phyloP scores from a whole-genome alignment of 2,888 invertebrate species.

The Hemistola chrysoprasaria region DNA sequence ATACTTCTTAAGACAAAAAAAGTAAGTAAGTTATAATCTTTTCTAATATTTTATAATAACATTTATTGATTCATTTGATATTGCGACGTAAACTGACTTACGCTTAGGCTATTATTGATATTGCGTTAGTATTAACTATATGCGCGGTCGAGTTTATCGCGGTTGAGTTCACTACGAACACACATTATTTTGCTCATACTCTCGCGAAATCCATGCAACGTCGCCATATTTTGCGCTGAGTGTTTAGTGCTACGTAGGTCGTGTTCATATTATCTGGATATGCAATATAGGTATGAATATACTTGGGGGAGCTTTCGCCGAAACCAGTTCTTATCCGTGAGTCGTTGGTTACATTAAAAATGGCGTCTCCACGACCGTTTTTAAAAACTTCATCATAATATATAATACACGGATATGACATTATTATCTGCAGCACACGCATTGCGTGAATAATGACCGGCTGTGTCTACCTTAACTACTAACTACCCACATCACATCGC shows the following conservation, averaged over 20 bases:
- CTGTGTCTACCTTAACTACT: too few species aligned
- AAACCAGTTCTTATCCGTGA: constrained; percentile 43
- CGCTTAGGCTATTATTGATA: too few species aligned
- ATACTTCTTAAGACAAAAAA: too few species aligned
- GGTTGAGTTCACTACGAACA: too few species aligned
- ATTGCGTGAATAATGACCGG: constrained; percentile 43
- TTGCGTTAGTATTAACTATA: too few species aligned
- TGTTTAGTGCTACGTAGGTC: constrained; percentile 11
- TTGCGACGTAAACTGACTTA: too few species aligned
- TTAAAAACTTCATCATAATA: constrained; percentile 50
- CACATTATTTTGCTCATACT: too few species aligned
- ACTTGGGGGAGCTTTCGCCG: constrained; percentile 33
- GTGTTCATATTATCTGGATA: too few species aligned
- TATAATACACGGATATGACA: constrained; percentile 48
- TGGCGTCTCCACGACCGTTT: constrained; percentile 41
- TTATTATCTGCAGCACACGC: constrained; percentile 43
- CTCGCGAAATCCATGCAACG: too few species aligned
- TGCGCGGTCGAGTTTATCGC: too few species aligned
- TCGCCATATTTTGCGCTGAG: too few species aligned
- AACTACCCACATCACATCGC: constrained; percentile 36
- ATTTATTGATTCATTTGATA: constrained; percentile 26
- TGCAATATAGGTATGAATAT: constrained; percentile 42
- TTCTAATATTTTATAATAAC: constrained; percentile 27
- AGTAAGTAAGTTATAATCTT: too few species aligned
- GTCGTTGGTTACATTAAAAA: constrained; percentile 44